Evolutionary conservation across 1,140 invertebrate genomes (phyloP), one percentile per base, ranked within the genome.

Genomic region (Calliopsis andreniformis): DNA sequence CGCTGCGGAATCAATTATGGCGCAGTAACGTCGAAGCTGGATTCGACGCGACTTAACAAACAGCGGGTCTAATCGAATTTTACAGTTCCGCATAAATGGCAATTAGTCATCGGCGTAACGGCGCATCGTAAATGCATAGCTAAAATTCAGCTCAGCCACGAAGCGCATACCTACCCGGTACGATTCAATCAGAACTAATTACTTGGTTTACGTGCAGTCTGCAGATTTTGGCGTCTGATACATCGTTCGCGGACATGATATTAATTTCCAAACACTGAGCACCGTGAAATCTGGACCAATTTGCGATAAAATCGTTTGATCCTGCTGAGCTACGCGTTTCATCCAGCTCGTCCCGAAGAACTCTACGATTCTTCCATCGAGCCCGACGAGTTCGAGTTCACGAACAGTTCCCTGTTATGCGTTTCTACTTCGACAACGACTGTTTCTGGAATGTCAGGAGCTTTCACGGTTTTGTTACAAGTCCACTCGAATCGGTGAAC

Each of bases 141-240:
- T 30, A 64, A 72, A 72, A 72, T 63, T 25, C 59, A 14, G 30
- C n/a, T 23, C 5, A n/a, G 25, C 25, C 1, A 32, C 20, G 23
- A 10, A 25, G 28, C 35, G 35, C 70, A 12, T n/a, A 32, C 61
- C 61, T 66, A 73, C 63, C 62, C 39, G 49, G 30, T 64, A 25
- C 47, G 63, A 67, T 75, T 75, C 71, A 75, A 75, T 75, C 71
- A 67, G 49, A 64, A 67, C 71, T 75, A 75, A 75, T 75, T 67
- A 75, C 71, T 73, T 18, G 39, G 51, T 56, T 67, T 25, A 42
- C 35, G 39, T 32, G 28, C 62, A 35, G 30, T 53, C 51, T 75
- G 71, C 62, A 64, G 32, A 64, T 71, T 63, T 49, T 51, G 55
- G 68, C 68, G 43, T 71, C 68, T 62, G 30, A 14, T 64, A 23